phyloP scores from a whole-genome alignment of 1,140 invertebrate genomes.

The Saccostrea glomerata region DNA sequence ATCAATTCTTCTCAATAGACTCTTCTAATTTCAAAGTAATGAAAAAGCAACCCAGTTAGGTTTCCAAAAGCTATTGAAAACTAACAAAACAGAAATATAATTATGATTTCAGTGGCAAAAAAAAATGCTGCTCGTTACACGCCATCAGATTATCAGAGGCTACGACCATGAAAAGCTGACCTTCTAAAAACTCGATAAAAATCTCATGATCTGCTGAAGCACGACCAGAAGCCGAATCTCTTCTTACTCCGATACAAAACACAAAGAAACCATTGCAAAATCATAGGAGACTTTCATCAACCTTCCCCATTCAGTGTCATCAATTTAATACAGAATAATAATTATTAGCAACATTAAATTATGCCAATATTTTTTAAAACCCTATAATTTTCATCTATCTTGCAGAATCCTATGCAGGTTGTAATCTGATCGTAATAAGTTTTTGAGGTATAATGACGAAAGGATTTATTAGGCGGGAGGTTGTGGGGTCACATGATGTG shows the following conservation, averaged over 20 bases:
- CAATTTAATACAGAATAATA: constrained; percentile 12
- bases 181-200: constrained; percentile 5
- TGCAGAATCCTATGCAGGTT: not conserved
- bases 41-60: constrained; percentile 13
- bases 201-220: not conserved
- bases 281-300: not conserved
- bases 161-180: not conserved
- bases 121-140: not conserved
- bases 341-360: constrained; percentile 18
- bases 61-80: constrained; percentile 31
- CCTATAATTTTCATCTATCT: constrained; percentile 34
- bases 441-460: constrained; percentile 13
- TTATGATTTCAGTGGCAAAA: constrained; percentile 34
- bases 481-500: constrained; percentile 13
- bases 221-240: not conserved
- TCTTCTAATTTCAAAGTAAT: constrained; percentile 16
- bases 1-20: constrained; percentile 34
- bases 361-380: constrained; percentile 7
- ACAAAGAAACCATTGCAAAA: constrained; percentile 17
- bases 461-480: constrained; percentile 11
- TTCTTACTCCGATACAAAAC: not conserved
- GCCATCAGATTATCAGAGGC: constrained; percentile 1
- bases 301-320: not conserved
- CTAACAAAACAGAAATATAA: constrained; percentile 37
- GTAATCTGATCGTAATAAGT: constrained; percentile 9